Evolutionary conservation across 2,113 vertebrate species (phyloP).

Genomic region (Scatophagus argus): DNA sequence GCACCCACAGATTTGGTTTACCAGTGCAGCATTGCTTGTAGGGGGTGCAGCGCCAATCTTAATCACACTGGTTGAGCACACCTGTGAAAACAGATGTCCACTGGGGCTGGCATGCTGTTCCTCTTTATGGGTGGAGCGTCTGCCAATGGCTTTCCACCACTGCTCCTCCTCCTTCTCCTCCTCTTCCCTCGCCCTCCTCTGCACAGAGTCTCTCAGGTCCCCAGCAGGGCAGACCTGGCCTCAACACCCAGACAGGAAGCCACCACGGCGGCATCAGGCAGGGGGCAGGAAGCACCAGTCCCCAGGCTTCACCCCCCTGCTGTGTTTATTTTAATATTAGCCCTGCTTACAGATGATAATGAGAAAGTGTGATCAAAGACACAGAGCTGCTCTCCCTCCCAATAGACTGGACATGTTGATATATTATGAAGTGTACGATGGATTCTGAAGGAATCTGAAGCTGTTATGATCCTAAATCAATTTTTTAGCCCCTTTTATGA

Average conservation of each 20-base stretch:
- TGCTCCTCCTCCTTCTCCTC: conserved; percentile 10
- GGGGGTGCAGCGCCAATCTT: conserved; percentile 71
- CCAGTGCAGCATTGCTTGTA: conserved; percentile 30
- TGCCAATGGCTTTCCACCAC: conserved; percentile 53
- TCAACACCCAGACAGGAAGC: conserved; percentile 66
- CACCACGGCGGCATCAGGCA: conserved; percentile 41
- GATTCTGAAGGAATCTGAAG: conserved; percentile 51
- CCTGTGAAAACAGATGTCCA: conserved; percentile 88
- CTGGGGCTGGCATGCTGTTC: conserved; percentile 75
- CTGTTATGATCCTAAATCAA: conserved; percentile 50
- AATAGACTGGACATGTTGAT: conserved; percentile 27
- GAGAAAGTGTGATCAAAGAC: conserved; percentile 46
- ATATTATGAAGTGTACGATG: conserved; percentile 50
- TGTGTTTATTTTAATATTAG: conserved; percentile 69
- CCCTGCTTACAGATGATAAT: conserved; percentile 54
- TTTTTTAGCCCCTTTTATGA: conserved; percentile 49
- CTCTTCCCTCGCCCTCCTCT: neutral
- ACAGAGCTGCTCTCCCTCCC: neutral
- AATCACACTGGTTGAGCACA: conserved; percentile 83
- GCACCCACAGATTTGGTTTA: conserved; percentile 57
- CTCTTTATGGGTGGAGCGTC: conserved; percentile 71
- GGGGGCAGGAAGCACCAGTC: conserved; percentile 66
- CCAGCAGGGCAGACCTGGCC: conserved; percentile 52
- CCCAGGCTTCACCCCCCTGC: conserved; percentile 52
- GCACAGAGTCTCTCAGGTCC: conserved; percentile 42